These are phyloP conservation scores for Diplogasteroides magnus DNA, from an alignment of 1,140 invertebrate genomes.

Conservation along the genomic window DNA sequence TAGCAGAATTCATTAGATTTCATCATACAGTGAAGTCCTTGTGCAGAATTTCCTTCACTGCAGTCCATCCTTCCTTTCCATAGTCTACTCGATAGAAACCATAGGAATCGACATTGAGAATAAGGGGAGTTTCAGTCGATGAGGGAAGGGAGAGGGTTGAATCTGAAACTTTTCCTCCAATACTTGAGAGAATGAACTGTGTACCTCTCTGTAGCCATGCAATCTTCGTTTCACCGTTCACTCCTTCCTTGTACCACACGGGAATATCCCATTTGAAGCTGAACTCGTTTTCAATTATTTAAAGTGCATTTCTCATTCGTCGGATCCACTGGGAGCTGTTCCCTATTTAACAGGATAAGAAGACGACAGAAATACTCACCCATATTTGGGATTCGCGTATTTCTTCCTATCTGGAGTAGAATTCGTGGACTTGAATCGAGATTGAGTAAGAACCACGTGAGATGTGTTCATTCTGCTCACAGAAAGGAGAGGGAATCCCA, in stretches of 20 bases:
- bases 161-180: no score
- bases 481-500: constrained; percentile 21
- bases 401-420: constrained; percentile 10
- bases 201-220: constrained; percentile 19
- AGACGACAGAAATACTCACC: no score
- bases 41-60: constrained; percentile 14
- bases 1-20: neutral
- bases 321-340: no score
- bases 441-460: constrained; percentile 4
- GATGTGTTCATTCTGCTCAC: constrained; percentile 8
- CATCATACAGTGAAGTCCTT: neutral
- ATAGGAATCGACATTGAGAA: constrained; percentile 17
- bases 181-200: neutral
- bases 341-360: no score
- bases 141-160: neutral
- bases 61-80: constrained; percentile 12
- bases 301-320: no score
- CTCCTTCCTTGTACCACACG: constrained; percentile 19
- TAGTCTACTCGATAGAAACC: constrained; percentile 15
- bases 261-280: constrained; percentile 31
- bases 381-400: constrained; percentile 4
- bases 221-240: no score
- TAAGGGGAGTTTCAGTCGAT: neutral
- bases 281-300: no score
- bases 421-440: constrained; percentile 16